A percentile compares a stretch with the other conserved stretches of the same genome.
Evolutionary conservation across 1,140 invertebrate genomes (phyloP).

Genomic region (Theocolax elegans): DNA sequence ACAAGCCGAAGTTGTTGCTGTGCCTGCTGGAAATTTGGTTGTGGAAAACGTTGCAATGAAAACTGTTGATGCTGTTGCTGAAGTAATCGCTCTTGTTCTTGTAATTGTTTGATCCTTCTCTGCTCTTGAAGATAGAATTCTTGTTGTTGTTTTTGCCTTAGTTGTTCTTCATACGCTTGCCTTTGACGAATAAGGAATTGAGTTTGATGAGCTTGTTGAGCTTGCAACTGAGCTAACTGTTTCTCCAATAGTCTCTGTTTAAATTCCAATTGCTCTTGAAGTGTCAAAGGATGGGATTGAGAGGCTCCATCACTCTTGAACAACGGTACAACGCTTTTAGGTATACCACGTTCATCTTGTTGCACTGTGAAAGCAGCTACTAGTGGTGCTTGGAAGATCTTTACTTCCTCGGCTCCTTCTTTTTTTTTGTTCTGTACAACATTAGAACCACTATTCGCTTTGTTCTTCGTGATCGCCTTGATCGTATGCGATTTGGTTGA

Average conservation of each 20-base stretch:
- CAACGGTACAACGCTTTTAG: constrained; percentile 80
- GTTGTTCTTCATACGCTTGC: constrained; percentile 69
- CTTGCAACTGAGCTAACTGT: constrained; percentile 74
- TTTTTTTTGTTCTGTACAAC: constrained; percentile 16
- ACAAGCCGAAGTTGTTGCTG: constrained; percentile 51
- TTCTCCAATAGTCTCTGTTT: constrained; percentile 77
- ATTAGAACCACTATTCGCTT: constrained; percentile 44
- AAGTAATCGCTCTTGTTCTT: constrained; percentile 55
- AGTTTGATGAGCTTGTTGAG: constrained; percentile 77
- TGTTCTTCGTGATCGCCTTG: constrained; percentile 53
- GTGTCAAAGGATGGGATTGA: constrained; percentile 54
- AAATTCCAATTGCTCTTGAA: constrained; percentile 74
- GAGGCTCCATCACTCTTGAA: constrained; percentile 52
- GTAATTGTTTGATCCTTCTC: constrained; percentile 62
- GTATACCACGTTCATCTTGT: constrained; percentile 79
- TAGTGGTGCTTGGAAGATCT: constrained; percentile 81
- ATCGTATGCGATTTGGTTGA: constrained; percentile 26
- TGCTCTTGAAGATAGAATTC: constrained; percentile 65
- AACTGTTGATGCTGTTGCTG: constrained; percentile 50
- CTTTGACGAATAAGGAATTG: constrained; percentile 73
- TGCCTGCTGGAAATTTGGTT: constrained; percentile 52
- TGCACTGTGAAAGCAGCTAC: constrained; percentile 86
- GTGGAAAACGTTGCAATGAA: too few relatives aligned
- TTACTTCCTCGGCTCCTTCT: constrained; percentile 73
- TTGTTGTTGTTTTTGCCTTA: constrained; percentile 67